Evolutionary conservation across 2,113 vertebrate species (phyloP), one percentile per base, ranked within the genome.

Genomic region (Agapornis roseicollis): DNA sequence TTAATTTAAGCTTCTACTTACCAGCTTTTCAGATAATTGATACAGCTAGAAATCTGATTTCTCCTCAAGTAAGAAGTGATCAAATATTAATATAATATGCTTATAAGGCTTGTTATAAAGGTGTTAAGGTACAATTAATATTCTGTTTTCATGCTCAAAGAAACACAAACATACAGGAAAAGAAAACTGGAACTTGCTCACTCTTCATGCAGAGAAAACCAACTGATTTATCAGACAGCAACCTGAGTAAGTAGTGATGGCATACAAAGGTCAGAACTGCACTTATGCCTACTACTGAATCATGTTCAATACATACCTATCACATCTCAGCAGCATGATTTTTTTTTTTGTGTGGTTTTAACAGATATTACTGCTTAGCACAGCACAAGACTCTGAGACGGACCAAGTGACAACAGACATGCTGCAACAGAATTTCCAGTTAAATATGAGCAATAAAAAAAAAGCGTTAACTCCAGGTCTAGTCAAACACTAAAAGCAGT

Each of bases 81-180:
- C 29, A 85, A 15, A 71, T 8, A 39, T 53, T 70, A 89, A 19
- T 42, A 23, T 31, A 85, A 76, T 17, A 47, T 22, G 19, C 11
- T 68, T 8, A 0, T 50, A 66, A 71, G 19, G 52, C 11, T 85
- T 2, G 1, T 76, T 37, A 83, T 37, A 39, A 33, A 92, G 19
- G n/a, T 83, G 53, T 29, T 56, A 58, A 61, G 11, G 49, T 63
- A 29, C 3, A 86, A 37, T 47, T 78, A 63, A 27, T 88, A 73
- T 94, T 93, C 63, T 93, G 11, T 93, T 91, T 93, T 80, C 56
- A 44, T 87, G 71, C 25, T 64, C 60, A 39, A 80, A 98, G 98
- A 96, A 97, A 94, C 41, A 84, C 89, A 89, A 93, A 83, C 28
- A 78, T 41, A 22, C 95, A 93, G 42, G 69, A 88, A 69, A 52